Conservation (phyloP, 2,113 vertebrate genomes). For the Calypte anna region DNA sequence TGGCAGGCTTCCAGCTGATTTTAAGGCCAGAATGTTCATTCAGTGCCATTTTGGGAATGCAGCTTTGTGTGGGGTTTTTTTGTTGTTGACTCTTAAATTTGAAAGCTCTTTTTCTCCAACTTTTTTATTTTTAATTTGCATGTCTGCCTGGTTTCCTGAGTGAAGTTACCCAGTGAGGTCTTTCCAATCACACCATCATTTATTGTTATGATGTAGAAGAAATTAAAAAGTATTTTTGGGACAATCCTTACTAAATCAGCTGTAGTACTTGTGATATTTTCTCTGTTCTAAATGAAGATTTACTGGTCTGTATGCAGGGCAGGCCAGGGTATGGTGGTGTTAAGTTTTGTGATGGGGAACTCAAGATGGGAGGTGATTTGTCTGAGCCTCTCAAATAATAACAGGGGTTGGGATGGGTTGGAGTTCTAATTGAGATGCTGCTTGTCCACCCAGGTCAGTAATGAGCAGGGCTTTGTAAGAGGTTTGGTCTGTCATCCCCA, state of each 20-base stretch:
- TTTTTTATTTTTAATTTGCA: neutral
- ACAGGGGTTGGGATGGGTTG: neutral
- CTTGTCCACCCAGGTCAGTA: neutral
- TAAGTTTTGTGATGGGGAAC: neutral
- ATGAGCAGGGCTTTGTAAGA: neutral
- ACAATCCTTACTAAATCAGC: neutral
- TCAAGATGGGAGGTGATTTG: neutral
- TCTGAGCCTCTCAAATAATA: neutral
- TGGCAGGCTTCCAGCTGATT: neutral
- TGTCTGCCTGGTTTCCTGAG: fast-evolving
- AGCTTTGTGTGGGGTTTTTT: neutral
- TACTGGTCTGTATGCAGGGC: neutral
- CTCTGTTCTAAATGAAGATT: neutral
- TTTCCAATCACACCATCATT: neutral
- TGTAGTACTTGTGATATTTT: neutral
- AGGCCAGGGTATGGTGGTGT: neutral
- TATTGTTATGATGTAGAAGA: neutral
- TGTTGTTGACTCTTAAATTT: neutral
- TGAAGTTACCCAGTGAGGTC: neutral
- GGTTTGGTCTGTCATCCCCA: neutral
- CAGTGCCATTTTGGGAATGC: neutral
- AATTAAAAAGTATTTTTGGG: neutral
- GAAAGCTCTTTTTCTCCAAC: neutral
- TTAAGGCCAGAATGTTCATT: neutral
- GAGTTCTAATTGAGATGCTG: neutral